phyloP scores from a whole-genome alignment of 2,797 vertebrate genomes.

The Novumbra hubbsi region DNA sequence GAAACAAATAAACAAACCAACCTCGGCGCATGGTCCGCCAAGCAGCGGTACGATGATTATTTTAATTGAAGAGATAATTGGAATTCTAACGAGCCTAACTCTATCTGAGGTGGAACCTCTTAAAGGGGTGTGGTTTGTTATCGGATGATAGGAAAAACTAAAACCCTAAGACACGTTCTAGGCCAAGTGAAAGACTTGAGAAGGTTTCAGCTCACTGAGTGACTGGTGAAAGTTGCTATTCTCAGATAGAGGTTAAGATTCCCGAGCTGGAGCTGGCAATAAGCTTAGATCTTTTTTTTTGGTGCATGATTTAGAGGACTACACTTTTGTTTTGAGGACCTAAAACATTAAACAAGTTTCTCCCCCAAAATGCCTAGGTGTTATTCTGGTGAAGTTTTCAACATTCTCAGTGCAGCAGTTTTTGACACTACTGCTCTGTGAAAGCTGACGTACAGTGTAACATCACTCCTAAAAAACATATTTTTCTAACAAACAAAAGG shows the following conservation, averaged over 20 bases:
- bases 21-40: constrained; percentile 49
- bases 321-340: background rate
- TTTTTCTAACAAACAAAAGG: constrained; percentile 39
- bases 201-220: background rate
- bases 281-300: background rate
- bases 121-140: constrained; percentile 37
- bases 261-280: background rate
- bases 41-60: constrained; percentile 42
- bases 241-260: background rate
- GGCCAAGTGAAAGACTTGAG: background rate
- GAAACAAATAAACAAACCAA: constrained; percentile 25
- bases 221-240: background rate
- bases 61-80: constrained; percentile 63
- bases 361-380: background rate
- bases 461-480: constrained; percentile 3
- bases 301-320: background rate
- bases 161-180: background rate
- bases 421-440: background rate
- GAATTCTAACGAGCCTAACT: constrained; percentile 39
- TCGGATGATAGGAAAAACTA: background rate
- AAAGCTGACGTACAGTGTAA: background rate
- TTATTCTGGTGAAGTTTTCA: background rate
- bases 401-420: background rate
- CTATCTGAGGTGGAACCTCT: constrained; percentile 44
- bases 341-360: background rate